These are phyloP conservation scores for Theonella swinhoei DNA, from an alignment of 37 sponge, comb jelly and placozoan species.

Conservation along the genomic window DNA sequence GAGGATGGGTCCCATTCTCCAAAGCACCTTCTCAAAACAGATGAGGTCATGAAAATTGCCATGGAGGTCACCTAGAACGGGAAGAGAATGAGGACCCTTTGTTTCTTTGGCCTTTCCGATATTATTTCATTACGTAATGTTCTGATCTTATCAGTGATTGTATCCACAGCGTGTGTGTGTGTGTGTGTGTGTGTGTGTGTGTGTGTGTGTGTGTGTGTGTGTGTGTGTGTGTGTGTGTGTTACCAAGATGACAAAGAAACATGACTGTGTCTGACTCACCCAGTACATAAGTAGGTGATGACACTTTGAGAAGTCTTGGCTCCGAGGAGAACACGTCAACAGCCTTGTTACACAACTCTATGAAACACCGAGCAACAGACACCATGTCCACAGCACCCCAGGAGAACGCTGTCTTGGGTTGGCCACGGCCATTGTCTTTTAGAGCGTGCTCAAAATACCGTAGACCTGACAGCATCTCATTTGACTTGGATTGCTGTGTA, in stretches of 20 bases:
- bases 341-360: constrained; percentile 72
- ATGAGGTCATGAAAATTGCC: constrained; percentile 95
- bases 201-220: too few relatives aligned
- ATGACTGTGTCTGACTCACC: constrained; percentile 60
- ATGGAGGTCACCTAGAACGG: constrained; percentile 84
- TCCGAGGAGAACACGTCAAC: constrained; percentile 73
- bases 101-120: too few relatives aligned
- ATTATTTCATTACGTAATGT: too few relatives aligned
- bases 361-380: constrained; percentile 79
- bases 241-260: too few relatives aligned
- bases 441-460: constrained; percentile 95
- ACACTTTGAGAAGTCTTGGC: constrained; percentile 71
- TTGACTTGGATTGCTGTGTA: constrained; percentile 79
- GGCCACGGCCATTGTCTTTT: constrained; percentile 75
- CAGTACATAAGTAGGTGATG: constrained; percentile 84
- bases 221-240: too few relatives aligned
- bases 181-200: too few relatives aligned
- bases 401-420: constrained; percentile 79
- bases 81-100: background rate
- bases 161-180: too few relatives aligned
- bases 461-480: constrained; percentile 89
- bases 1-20: constrained; percentile 92
- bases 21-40: constrained; percentile 95
- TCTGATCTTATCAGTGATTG: too few relatives aligned
- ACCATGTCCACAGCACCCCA: constrained; percentile 92